phyloP scores from a whole-genome alignment of 2,113 vertebrate species.

The Vidua macroura region DNA sequence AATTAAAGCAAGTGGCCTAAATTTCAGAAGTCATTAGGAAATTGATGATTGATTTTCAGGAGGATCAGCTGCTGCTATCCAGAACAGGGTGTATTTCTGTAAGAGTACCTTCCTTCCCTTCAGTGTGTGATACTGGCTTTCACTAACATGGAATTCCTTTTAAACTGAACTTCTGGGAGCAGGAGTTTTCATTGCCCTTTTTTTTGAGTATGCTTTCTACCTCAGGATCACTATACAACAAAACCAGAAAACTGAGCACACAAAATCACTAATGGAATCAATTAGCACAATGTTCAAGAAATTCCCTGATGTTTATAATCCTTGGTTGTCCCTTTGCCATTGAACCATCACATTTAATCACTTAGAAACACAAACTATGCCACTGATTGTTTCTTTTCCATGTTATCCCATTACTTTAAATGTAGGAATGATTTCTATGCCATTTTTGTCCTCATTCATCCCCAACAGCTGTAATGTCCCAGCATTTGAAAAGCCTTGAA shows the following conservation, averaged over 20 bases:
- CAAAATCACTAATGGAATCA: neutral
- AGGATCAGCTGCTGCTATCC: neutral
- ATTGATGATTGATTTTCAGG: neutral
- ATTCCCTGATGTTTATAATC: neutral
- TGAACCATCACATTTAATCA: neutral
- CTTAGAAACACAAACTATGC: neutral
- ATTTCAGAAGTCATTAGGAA: conserved; percentile 1
- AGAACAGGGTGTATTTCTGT: neutral
- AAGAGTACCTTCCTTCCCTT: neutral
- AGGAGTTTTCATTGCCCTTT: neutral
- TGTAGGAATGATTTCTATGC: neutral
- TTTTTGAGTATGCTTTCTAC: neutral
- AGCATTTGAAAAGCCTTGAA: neutral
- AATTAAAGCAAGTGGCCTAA: neutral
- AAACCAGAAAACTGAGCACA: neutral
- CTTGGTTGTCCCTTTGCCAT: neutral
- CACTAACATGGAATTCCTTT: neutral
- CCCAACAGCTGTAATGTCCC: neutral
- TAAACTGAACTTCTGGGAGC: neutral
- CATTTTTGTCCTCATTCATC: neutral
- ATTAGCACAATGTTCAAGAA: neutral
- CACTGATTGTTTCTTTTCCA: neutral
- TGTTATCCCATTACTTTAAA: neutral
- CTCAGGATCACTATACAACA: neutral
- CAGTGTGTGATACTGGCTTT: neutral